These are phyloP conservation scores for Meleagris gallopavo DNA, from an alignment of 2,113 vertebrate species.

Conservation along the genomic window DNA sequence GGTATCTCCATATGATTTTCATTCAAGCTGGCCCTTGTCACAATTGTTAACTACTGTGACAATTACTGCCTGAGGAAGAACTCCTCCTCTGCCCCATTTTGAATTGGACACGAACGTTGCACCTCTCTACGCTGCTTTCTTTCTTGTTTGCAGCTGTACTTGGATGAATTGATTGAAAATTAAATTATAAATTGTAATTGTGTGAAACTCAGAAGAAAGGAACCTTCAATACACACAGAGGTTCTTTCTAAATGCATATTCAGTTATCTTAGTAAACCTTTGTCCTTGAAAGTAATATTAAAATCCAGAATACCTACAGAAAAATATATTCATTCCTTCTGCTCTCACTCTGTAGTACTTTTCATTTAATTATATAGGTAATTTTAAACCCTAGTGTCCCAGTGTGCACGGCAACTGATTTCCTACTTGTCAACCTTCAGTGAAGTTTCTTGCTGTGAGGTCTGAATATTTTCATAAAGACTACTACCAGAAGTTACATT, in stretches of 20 bases:
- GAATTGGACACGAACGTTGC: not conserved
- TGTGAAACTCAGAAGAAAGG: not conserved
- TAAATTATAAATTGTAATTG: not conserved
- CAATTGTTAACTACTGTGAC: rapidly evolving
- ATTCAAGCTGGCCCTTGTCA: not conserved
- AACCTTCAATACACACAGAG: not conserved
- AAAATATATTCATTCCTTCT: not conserved
- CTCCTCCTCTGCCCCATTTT: not conserved
- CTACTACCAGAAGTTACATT: not conserved
- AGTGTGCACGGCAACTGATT: not conserved
- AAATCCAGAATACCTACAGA: not conserved
- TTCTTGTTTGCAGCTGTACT: not conserved
- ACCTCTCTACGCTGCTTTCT: not conserved
- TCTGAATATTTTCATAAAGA: not conserved
- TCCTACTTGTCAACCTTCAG: not conserved
- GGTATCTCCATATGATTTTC: not conserved
- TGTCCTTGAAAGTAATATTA: not conserved
- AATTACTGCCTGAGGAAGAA: not conserved
- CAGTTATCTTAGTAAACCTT: not conserved
- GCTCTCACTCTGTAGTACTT: not conserved
- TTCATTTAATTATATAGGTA: not conserved
- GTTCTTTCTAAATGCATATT: not conserved
- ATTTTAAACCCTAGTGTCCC: not conserved
- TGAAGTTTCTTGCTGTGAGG: not conserved
- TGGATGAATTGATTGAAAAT: not conserved